Percentiles rank a stretch among this genome's conserved stretches.
These are phyloP conservation scores for Tadarida brasiliensis DNA, from an alignment of 2,797 vertebrate species.

Conservation along the genomic window DNA sequence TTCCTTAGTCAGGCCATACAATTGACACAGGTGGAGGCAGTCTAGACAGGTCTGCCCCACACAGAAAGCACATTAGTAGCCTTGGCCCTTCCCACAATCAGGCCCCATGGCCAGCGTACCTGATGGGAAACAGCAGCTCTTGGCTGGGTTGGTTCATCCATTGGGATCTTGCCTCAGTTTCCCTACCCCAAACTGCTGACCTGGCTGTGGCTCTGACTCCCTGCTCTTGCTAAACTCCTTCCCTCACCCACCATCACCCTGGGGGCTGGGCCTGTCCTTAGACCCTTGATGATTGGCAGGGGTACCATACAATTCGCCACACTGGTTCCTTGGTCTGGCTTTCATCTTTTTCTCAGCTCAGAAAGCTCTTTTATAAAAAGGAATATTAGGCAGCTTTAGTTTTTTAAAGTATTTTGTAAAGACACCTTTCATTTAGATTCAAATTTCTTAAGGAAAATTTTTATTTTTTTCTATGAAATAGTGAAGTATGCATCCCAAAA, in stretches of 20 bases:
- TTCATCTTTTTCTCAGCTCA: neutral
- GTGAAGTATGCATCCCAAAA: neutral
- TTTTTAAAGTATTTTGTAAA: neutral
- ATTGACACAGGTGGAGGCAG: neutral
- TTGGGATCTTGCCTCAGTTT: neutral
- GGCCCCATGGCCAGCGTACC: neutral
- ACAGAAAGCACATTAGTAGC: neutral
- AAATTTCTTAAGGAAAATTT: neutral
- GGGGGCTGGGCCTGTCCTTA: neutral
- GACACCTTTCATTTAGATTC: neutral
- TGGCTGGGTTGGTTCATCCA: neutral
- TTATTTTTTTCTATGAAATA: neutral
- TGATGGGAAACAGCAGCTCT: neutral
- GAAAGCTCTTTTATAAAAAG: neutral
- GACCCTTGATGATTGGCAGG: neutral
- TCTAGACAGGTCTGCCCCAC: neutral
- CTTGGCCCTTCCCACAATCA: neutral
- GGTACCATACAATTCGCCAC: neutral
- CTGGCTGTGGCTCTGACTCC: neutral
- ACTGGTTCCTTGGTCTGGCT: neutral
- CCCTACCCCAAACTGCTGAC: neutral
- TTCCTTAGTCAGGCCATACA: neutral
- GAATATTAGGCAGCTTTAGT: neutral
- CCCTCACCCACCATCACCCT: neutral
- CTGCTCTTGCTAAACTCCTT: neutral